Base-by-base conservation (phyloP, 2,797 vertebrate species). In the Atherinosoma microstoma region DNA sequence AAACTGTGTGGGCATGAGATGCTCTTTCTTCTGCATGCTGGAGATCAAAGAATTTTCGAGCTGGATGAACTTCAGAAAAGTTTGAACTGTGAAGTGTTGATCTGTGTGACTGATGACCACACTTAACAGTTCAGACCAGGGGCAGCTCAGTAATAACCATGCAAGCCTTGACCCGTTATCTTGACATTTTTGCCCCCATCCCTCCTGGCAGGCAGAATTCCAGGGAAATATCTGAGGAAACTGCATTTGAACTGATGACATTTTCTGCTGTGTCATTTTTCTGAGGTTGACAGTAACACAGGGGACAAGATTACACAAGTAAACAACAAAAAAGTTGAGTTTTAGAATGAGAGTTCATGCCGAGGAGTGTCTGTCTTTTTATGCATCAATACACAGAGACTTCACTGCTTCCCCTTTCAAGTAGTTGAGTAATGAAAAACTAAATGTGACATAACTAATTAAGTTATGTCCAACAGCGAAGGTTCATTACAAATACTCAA, bases 141-240 rank as follows among this genome's bases (percentile, higher is more conserved):
- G 65, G 58, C 35, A 67, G 67, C 35, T 70, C 67, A 18, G 83
- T 69, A 78, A 81, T 85, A 79, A 84, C 64, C 36, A 63, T 58
- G 73, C 75, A 60, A 85, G 89, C 67, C 67, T 38, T 45, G 66
- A 79, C 82, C 76, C 76, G 87, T 76, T 75, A 35, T 45, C 58
- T 20, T 32, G 35, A 73, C 59, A 69, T 78, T 70, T 73, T 53
- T 54, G 30, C 35, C 22, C 38, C 63, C 38, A 20, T 61, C 58
- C 63, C 70, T 86, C 16, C 58, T 45, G 47, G 67, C 42, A 49
- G 59, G 47, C 51, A 47, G 40, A 65, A 70, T 74, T 71, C 63
- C 66, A 42, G 42, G 15, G 30, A 79, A 78, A 66, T 67, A 67
- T 56, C 27, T 3, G 27, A 18, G 42, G 47, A 22, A 49, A 22